Conservation (phyloP, 2,888 invertebrate species). For the Dasypolia templi region DNA sequence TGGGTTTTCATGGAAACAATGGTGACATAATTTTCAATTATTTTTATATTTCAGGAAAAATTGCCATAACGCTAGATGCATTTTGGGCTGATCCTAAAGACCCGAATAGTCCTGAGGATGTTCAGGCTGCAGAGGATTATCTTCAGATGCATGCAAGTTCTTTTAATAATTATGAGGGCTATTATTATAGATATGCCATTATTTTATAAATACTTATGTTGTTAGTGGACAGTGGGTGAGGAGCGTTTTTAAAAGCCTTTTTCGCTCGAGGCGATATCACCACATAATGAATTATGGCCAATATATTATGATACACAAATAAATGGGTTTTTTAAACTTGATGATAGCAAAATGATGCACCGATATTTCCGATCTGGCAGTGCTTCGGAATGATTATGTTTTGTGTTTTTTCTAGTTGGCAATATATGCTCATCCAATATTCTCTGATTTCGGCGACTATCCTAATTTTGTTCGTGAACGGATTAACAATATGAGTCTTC, state of each 20-base stretch:
- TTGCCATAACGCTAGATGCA: slow-evolving; percentile 90
- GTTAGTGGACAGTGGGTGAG: too few species aligned
- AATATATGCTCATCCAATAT: slow-evolving; percentile 89
- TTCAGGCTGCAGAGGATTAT: slow-evolving; percentile 88
- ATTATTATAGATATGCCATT: background rate
- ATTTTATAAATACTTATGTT: too few species aligned
- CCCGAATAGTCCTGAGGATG: slow-evolving; percentile 82
- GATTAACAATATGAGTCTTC: slow-evolving; percentile 82
- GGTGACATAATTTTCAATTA: background rate
- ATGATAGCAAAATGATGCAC: background rate
- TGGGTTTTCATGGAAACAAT: slow-evolving; percentile 8
- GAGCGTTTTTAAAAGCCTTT: background rate
- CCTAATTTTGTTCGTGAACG: slow-evolving; percentile 85
- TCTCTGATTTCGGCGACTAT: slow-evolving; percentile 86
- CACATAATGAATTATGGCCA: background rate
- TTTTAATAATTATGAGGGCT: background rate
- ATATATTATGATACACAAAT: background rate
- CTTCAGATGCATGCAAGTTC: slow-evolving; percentile 89
- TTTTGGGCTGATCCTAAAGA: slow-evolving; percentile 90
- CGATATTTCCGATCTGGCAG: background rate
- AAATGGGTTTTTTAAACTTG: background rate
- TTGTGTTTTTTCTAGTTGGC: slow-evolving; percentile 78
- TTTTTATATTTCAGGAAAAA: slow-evolving; percentile 82
- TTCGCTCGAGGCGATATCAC: background rate
- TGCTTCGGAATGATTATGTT: background rate